Evolutionary conservation across 2,113 vertebrate genomes (phyloP).

Genomic region (Microcebus griseorufus): DNA sequence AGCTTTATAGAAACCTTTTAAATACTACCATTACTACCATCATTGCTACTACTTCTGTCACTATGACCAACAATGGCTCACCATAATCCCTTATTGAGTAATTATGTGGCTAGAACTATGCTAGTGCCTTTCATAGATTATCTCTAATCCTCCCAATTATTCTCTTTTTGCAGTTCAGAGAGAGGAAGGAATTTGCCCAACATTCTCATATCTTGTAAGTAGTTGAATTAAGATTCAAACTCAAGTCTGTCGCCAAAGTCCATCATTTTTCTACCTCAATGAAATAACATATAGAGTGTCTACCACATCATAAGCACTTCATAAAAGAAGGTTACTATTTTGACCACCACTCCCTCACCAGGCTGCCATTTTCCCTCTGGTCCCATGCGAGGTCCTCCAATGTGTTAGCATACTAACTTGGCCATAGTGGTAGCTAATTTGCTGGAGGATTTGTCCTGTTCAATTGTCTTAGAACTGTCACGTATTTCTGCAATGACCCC

Average conservation of each 20-base stretch:
- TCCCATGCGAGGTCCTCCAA: background rate
- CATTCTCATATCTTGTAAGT: background rate
- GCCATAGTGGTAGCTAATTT: background rate
- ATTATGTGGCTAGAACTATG: background rate
- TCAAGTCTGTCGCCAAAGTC: background rate
- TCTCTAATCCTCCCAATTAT: background rate
- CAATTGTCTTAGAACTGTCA: background rate
- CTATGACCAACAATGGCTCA: background rate
- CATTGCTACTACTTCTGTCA: background rate
- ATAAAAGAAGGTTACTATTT: background rate
- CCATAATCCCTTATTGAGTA: background rate
- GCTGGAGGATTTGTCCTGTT: background rate
- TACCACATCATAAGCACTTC: background rate
- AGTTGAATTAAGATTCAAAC: background rate
- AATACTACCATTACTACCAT: background rate
- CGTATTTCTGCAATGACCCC: background rate
- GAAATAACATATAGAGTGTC: background rate
- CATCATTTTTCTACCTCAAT: background rate
- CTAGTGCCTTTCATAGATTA: background rate
- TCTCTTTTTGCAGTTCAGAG: background rate
- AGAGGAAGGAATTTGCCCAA: background rate
- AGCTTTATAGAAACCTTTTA: background rate
- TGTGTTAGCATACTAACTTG: background rate
- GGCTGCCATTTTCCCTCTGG: background rate
- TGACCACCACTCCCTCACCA: background rate